Evolutionary conservation across 2,797 vertebrate genomes (phyloP), one percentile per base, ranked within the genome.

Genomic region (Sebastes hopkinsi): DNA sequence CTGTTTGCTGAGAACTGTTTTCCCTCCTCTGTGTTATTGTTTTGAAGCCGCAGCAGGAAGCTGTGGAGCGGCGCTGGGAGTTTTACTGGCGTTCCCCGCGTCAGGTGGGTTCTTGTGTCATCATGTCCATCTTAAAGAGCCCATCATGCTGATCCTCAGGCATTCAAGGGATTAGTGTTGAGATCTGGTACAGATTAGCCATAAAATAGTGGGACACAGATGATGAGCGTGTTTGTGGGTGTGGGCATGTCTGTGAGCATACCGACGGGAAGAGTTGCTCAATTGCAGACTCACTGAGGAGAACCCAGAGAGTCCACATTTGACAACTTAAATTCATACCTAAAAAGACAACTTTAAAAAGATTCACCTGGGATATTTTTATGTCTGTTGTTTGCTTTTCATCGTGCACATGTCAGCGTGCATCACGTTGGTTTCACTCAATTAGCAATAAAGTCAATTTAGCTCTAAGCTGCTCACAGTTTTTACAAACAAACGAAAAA

Each of bases 61-160:
- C 69, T 5, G 3, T 9, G 29, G 55, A 61, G 75, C 67, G 2
- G 75, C 14, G 27, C 80, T 79, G 86, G 61, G 65, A 67, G 76
- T 88, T 88, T 90, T 84, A 81, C 82, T 75, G 72, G 38, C 14
- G 12, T 69, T 88, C 74, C 62, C 67, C 1, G 0, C 8, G 59
- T 92, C 91, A 93, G 91, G 89, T 93, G 90, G 87, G 84, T 84
- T 83, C 82, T 81, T 77, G 84, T 90, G 72, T 87, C 89, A 85
- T 89, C 54, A 6, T 72, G 83, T 88, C 76, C 77, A 55, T 81
- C 71, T 86, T 89, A 83, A 92, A 87, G 70, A 84, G 80, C 68
- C 72, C 83, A 77, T 85, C 86, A 85, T 72, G 87, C 59, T 86
- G 82, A 91, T 92, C 89, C 91, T 80, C 73, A 55, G 85, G 88